Conservation (phyloP, 2,888 invertebrate species). For the Synergus gifuensis region DNA sequence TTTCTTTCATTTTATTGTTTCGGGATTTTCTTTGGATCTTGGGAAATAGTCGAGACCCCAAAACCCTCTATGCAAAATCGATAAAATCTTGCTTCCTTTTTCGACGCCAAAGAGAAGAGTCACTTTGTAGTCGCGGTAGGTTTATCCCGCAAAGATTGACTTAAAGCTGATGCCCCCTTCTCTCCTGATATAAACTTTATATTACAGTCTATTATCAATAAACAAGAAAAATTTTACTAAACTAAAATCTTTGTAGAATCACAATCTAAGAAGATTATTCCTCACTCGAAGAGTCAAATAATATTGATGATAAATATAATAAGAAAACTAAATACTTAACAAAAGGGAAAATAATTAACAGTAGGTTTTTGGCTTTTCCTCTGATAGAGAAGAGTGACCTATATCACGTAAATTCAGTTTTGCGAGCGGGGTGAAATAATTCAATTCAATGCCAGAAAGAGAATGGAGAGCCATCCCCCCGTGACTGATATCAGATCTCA, state of each 20-base stretch:
- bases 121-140: slow-evolving; percentile 24
- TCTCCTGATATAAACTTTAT: neutral
- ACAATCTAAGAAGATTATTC: neutral
- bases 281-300: neutral
- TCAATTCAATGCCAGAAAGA: neutral
- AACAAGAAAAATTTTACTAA: neutral
- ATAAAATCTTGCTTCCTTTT: slow-evolving; percentile 40
- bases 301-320: neutral
- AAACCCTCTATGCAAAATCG: slow-evolving; percentile 27
- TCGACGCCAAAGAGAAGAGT: slow-evolving; percentile 19
- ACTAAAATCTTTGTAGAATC: neutral
- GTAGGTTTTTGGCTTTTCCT: neutral
- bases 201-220: neutral
- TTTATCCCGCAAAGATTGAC: slow-evolving; percentile 34
- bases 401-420: neutral
- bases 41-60: slow-evolving; percentile 5
- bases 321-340: neutral
- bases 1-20: slow-evolving; percentile 4
- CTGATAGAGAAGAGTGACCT: neutral
- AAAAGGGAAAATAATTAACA: neutral
- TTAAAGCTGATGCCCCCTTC: slow-evolving; percentile 24
- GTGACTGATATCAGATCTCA: neutral
- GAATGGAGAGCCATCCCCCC: neutral
- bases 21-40: neutral
- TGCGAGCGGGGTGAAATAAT: neutral